Evolutionary conservation across 2,113 vertebrate species (phyloP).

Genomic region (Perca fluviatilis): DNA sequence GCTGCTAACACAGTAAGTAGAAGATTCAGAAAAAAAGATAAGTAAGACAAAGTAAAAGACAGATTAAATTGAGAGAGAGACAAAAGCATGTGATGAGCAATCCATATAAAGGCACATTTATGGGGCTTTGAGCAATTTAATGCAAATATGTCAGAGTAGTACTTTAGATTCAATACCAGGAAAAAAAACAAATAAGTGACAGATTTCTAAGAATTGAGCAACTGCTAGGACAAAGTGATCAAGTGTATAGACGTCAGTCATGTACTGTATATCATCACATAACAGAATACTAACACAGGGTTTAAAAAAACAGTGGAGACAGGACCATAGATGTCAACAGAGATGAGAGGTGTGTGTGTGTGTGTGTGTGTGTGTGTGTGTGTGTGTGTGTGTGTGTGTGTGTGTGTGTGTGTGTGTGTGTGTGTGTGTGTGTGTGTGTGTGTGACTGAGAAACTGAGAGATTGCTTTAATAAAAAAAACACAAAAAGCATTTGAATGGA

Average conservation of each 20-base stretch:
- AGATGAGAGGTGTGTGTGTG: background rate
- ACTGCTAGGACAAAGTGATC: constrained; percentile 1
- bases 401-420: too few relatives aligned
- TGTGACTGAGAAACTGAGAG: background rate
- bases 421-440: too few relatives aligned
- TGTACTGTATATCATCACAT: constrained; percentile 2
- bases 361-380: too few relatives aligned
- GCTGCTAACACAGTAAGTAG: background rate
- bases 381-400: too few relatives aligned
- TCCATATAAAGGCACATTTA: background rate
- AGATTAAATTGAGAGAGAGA: background rate
- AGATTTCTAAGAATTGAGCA: constrained; percentile 4
- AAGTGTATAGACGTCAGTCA: background rate
- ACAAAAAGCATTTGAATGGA: background rate
- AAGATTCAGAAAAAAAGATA: background rate
- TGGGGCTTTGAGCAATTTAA: background rate
- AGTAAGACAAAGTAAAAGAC: background rate
- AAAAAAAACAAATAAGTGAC: constrained; percentile 1
- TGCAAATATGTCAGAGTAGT: background rate
- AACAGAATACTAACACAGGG: background rate
- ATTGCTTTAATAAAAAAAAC: background rate
- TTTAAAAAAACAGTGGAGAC: background rate
- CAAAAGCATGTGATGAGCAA: background rate
- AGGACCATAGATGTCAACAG: background rate
- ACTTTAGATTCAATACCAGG: background rate